Conservation (phyloP, 2,113 vertebrate genomes). For the Apteryx mantelli region DNA sequence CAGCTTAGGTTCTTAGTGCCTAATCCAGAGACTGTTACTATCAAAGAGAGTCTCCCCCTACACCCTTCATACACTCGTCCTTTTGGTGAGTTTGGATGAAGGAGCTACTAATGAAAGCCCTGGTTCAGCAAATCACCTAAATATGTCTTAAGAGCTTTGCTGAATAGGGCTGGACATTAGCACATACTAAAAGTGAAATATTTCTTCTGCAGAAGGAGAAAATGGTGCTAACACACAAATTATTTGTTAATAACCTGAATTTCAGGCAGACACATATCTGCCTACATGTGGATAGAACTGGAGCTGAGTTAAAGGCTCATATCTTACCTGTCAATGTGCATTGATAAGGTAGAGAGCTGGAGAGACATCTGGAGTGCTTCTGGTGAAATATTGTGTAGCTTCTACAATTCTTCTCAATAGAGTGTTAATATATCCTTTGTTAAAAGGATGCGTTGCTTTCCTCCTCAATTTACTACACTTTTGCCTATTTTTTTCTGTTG, state of each 20-base stretch:
- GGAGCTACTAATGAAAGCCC: not conserved
- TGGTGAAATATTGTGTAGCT: not conserved
- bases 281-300: not conserved
- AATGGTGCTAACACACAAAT: slow-evolving; percentile 11
- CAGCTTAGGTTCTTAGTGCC: not conserved
- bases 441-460: not conserved
- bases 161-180: slow-evolving; percentile 28
- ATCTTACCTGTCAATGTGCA: not conserved
- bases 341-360: not conserved
- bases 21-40: not conserved
- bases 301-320: not conserved
- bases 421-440: not conserved
- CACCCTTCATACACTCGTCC: not conserved
- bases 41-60: not conserved
- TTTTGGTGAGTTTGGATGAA: not conserved
- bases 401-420: not conserved
- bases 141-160: slow-evolving; percentile 24
- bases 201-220: slow-evolving; percentile 39
- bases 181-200: slow-evolving; percentile 44
- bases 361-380: not conserved
- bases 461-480: not conserved
- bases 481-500: not conserved
- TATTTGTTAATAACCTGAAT: slow-evolving; percentile 29
- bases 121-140: slow-evolving; percentile 32
- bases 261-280: not conserved